Percentiles rank a stretch among this genome's conserved stretches.
Evolutionary conservation across 2,888 invertebrate species (phyloP).

Genomic region (Agonum fuliginosum): DNA sequence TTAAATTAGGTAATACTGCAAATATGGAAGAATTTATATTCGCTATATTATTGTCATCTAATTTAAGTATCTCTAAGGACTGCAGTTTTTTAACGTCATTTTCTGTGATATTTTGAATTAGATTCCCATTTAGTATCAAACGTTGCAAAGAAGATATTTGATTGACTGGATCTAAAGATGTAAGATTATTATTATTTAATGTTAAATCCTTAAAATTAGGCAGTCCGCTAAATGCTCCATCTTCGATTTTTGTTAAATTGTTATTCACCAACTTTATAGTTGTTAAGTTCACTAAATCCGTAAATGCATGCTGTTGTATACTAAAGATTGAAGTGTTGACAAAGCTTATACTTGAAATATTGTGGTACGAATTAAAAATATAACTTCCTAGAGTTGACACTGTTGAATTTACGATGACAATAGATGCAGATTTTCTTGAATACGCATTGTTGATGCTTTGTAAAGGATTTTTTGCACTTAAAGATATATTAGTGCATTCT

Average conservation of each 20-base stretch:
- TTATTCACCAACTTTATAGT: background rate
- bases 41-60: background rate
- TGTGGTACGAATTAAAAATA: no score
- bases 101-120: no score
- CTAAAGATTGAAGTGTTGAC: no score
- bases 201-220: background rate
- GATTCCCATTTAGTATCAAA: no score
- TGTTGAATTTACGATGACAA: no score
- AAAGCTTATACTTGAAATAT: no score
- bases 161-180: background rate
- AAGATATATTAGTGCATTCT: no score
- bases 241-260: background rate
- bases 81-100: background rate
- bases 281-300: background rate
- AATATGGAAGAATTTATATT: background rate
- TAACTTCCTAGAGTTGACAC: no score
- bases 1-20: background rate
- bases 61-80: background rate
- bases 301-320: constrained; percentile 59
- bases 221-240: background rate
- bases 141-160: no score
- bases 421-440: no score
- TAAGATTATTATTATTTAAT: background rate
- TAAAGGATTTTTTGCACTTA: no score
- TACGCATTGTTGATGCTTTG: no score